Conservation (phyloP, 1,140 invertebrate genomes). For the Galendromus occidentalis region DNA sequence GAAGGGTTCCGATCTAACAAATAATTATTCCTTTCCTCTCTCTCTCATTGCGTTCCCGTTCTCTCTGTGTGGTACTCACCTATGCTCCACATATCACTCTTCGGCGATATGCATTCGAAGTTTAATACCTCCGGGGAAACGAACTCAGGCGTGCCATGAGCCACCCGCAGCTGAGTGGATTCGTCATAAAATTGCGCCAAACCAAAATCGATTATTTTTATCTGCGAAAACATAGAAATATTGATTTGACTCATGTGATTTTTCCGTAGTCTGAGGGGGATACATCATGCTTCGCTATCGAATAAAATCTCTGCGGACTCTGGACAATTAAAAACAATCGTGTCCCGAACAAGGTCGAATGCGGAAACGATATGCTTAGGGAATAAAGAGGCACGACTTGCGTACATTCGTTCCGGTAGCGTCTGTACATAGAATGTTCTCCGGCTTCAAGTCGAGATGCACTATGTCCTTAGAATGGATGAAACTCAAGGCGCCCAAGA, state of each 20-base stretch:
- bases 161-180: conserved; percentile 45
- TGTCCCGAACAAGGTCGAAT: not conserved
- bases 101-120: conserved; percentile 61
- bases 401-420: conserved; percentile 40
- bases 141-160: conserved; percentile 83
- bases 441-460: conserved; percentile 77
- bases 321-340: not conserved
- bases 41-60: not conserved
- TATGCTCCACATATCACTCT: conserved; percentile 81
- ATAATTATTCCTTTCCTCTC: too few species aligned
- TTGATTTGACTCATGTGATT: too few species aligned
- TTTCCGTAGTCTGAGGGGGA: too few species aligned
- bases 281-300: too few species aligned
- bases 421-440: conserved; percentile 75
- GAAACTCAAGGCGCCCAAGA: conserved; percentile 68
- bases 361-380: too few species aligned
- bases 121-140: conserved; percentile 79
- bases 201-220: conserved; percentile 82
- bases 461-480: conserved; percentile 67
- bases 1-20: not conserved
- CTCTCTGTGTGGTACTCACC: conserved; percentile 53
- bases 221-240: conserved; percentile 27
- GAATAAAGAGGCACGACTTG: conserved; percentile 17
- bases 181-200: conserved; percentile 54
- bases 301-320: not conserved